A percentile compares a stretch with the other conserved stretches of the same genome.
These are phyloP conservation scores for Manduca sexta DNA, from an alignment of 1,140 invertebrate species.

Conservation along the genomic window DNA sequence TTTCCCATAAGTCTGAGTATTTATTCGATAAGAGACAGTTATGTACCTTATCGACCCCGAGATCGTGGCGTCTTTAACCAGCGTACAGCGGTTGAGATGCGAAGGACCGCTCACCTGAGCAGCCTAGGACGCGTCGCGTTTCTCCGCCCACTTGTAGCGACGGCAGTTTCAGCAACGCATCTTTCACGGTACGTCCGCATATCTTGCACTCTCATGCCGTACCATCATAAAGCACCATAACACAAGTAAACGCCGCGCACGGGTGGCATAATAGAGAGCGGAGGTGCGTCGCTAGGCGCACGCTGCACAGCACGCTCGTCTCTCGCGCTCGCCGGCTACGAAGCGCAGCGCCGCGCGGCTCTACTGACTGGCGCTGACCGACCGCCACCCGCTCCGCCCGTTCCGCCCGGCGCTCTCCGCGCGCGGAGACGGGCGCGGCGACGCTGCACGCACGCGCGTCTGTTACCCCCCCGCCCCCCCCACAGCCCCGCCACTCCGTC, in stretches of 20 bases:
- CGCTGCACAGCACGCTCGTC: constrained; percentile 28
- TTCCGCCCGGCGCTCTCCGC: too few relatives aligned
- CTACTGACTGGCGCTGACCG: constrained; percentile 59
- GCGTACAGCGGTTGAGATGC: constrained; percentile 41
- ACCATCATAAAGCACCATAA: constrained; percentile 71
- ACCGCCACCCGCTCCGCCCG: constrained; percentile 15
- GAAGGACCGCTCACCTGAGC: constrained; percentile 62
- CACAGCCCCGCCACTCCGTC: constrained; percentile 2
- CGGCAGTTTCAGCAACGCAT: constrained; percentile 36
- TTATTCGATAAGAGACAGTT: constrained; percentile 6
- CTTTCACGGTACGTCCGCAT: constrained; percentile 68
- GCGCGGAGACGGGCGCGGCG: constrained; percentile 43
- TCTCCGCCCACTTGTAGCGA: constrained; percentile 66
- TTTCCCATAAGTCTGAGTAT: neutral
- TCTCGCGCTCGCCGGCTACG: constrained; percentile 21
- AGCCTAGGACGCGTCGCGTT: constrained; percentile 49
- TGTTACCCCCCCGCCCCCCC: constrained; percentile 11
- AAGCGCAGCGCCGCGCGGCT: constrained; percentile 48
- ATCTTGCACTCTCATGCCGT: constrained; percentile 63
- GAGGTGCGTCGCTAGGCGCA: constrained; percentile 28
- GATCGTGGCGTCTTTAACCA: constrained; percentile 51
- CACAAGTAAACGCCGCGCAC: constrained; percentile 68
- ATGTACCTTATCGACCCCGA: constrained; percentile 53
- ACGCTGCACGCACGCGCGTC: constrained; percentile 43
- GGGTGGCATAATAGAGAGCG: constrained; percentile 49